Evolutionary conservation across 2,113 vertebrate species (phyloP).

Genomic region (Neomonachus schauinslandi): DNA sequence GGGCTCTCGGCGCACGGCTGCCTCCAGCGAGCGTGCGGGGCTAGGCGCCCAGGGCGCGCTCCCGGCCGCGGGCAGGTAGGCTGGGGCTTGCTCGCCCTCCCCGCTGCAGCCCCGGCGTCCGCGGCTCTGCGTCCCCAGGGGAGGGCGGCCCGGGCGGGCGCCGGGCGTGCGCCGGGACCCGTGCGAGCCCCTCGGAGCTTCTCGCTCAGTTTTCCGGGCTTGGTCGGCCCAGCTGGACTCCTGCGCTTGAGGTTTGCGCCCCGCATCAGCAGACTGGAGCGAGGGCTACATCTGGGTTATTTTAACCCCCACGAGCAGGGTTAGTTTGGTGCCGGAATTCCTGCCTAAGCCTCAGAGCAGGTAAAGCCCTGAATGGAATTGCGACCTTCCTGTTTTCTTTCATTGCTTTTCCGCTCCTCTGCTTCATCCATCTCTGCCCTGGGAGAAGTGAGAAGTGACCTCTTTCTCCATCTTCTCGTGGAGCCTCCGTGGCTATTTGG

Average conservation of each 20-base stretch:
- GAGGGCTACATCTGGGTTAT: not conserved
- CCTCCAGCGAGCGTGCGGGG: not conserved
- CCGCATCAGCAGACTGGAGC: not conserved
- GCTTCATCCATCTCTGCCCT: not conserved
- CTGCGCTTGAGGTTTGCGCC: not conserved
- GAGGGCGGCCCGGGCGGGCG: not conserved
- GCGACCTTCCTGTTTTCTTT: not conserved
- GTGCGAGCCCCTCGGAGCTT: not conserved
- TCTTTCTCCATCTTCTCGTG: not conserved
- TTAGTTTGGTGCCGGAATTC: not conserved
- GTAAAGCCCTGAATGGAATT: not conserved
- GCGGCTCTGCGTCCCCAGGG: not conserved
- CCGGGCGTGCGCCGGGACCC: too few relatives aligned
- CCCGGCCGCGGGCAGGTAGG: conserved; percentile 24
- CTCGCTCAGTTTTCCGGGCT: not conserved
- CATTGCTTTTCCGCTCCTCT: not conserved
- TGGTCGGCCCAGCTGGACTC: not conserved
- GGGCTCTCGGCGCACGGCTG: not conserved
- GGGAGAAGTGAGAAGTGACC: not conserved
- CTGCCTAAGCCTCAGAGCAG: not conserved
- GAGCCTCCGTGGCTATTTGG: not conserved
- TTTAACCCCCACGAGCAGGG: not conserved
- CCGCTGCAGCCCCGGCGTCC: not conserved
- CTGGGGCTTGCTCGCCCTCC: not conserved
- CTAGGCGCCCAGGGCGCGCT: not conserved